Evolutionary conservation across 2,888 invertebrate genomes (phyloP), one percentile per base, ranked within the genome.

Genomic region (Ceriagrion tenellum): DNA sequence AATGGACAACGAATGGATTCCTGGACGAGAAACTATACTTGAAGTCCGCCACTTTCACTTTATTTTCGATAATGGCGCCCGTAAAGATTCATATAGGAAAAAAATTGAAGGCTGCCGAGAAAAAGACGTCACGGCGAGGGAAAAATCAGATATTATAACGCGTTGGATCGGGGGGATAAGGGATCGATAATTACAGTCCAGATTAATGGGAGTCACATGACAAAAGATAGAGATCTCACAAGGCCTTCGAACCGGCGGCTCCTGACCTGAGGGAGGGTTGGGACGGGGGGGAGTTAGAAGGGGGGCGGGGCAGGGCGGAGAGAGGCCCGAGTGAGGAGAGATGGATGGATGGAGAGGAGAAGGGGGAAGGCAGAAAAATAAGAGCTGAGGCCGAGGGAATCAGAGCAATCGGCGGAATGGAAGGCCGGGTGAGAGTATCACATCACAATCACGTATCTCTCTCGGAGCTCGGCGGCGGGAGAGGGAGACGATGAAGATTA

Each of bases 101-200:
- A 18, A 35, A 81, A 81, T 3, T 13, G 13, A 20, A 81, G 81
- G 35, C 12, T 35, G 81, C 35, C 30, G 81, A 81, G 81, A 81
- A 18, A 81, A 35, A 81, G 30, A 35, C 35, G 35, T 81, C 81
- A 35, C 81, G 30, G 35, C 13, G 81, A 30, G 26, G 35, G 26
- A 81, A 81, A 81, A 81, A 81, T 81, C 30, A 81, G 81, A 35
- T 81, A 35, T 81, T 35, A 81, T 35, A 13, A 35, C 81, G 16
- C 18, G 35, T 26, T 47, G 4, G 47, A 8, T 4, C n/a, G 69
- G 4, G 35, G 30, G 81, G 35, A 81, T 81, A 13, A 30, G 35
- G 81, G 81, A 35, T 81, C 81, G 81, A 81, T 81, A 81, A 81
- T 81, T 81, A 81, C 81, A 81, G 35, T 81, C 30, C 35, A 35